Base-by-base conservation (phyloP, 2,113 vertebrate species). In the Percopsis transmontana region DNA sequence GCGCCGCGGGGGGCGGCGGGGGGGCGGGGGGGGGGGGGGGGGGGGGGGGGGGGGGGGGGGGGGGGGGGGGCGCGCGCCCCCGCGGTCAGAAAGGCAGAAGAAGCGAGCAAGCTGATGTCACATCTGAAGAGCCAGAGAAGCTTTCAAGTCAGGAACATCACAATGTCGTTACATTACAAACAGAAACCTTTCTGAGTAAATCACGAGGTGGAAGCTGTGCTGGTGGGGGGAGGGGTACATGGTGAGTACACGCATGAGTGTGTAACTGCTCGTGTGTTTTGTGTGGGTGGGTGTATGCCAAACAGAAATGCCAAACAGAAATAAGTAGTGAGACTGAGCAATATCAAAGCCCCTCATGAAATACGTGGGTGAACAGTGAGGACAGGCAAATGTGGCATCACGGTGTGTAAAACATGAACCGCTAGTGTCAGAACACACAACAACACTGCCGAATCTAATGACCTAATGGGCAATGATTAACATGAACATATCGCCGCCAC, bases 111-210 rank as follows among this genome's bases (percentile, higher is more conserved):
- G 82, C 79, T 83, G 88, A 90, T 89, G 84, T 89, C 88, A 88
- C 84, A 90, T 92, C 92, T 89, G 85, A 92, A 74, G 79, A 62
- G 44, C 50, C 38, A 40, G 67, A 75, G 60, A 77, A 48, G 66
- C 85, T 89, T 88, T 89, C 73, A 88, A 89, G 90, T 90, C 70
- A 19, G 74, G 61, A 88, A 85, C 81, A 88, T 56, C 85, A 61
- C 58, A 60, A 23, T 63, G 77, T 71, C 64, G 83, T 73, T 78
- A 79, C 80, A 76, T 85, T 88, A 80, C 61, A 70, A 50, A 64
- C 70, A 80, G 83, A 74, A 80, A 70, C 67, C 70, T 70, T 70
- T 76, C 68, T 45, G 61, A 58, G 77, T 80, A 74, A 76, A 68
- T 82, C 59, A 72, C 77, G 81, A 75, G 76, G 66, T 61, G 64